Base-by-base conservation (phyloP, 2,888 invertebrate genomes). In the Caenorhabditis doughertyi region DNA sequence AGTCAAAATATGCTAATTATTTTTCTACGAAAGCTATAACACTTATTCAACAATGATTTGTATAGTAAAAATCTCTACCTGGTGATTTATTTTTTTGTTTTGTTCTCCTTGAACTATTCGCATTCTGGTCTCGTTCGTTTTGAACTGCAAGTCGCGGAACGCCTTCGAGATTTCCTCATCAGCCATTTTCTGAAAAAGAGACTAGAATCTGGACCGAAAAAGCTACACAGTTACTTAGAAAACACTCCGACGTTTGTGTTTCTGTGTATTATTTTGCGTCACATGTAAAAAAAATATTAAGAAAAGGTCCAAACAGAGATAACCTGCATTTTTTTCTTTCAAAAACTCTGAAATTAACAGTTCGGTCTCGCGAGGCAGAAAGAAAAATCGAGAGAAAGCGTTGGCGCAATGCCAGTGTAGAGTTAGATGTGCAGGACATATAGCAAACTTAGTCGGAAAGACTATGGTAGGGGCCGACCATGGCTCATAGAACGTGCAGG, bases 151-250 rank as follows among this genome's bases (percentile, higher is more conserved):
- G 11, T 88, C 87, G 70, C 85, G 88, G 47, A 88, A 88, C 18
- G 88, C 88, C 35, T 87, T 86, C 16, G 84, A 82, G 16, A 87
- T 72, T 32, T 87, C 87, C 56, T 87, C 86, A 29, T 87, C 87
- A 3, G 85, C 86, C 84, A 85, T 84, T 68, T 55, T 49, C 29
- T 39, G 13, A 18, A 27, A 21, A 23, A 51, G 35, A 53, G n/a
- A n/a, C n/a, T n/a, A n/a, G n/a, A n/a, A n/a, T n/a, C n/a, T n/a
- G n/a, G n/a, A n/a, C n/a, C n/a, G n/a, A n/a, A n/a, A n/a, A n/a
- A n/a, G n/a, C n/a, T n/a, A n/a, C n/a, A n/a, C n/a, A n/a, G n/a
- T n/a, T n/a, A n/a, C n/a, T n/a, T n/a, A n/a, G n/a, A n/a, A n/a
- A n/a, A n/a, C n/a, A n/a, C n/a, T n/a, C n/a, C n/a, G n/a, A n/a